phyloP scores from a whole-genome alignment of 2,888 invertebrate species.

The Podotricha telesiphe region DNA sequence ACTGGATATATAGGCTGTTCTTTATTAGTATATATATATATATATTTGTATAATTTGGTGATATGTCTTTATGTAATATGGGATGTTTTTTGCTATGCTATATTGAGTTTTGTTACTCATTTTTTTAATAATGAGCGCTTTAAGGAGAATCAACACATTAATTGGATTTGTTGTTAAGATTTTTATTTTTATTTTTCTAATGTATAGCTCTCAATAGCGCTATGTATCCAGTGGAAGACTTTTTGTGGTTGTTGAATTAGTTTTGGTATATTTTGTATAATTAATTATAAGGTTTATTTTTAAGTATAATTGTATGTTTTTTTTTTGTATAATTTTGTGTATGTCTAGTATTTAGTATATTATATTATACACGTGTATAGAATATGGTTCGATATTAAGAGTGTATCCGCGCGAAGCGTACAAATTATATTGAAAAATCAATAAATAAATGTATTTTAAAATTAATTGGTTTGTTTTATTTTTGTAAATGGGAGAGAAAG shows the following conservation, averaged over 20 bases:
- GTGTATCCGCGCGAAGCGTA: slow-evolving; percentile 48
- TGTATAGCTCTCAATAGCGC: not conserved
- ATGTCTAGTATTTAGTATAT: slow-evolving; percentile 5
- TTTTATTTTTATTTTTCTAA: no score
- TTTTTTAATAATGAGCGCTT: no score
- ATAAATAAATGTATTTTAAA: slow-evolving; percentile 49
- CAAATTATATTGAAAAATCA: slow-evolving; percentile 48
- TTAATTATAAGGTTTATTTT: slow-evolving; percentile 6
- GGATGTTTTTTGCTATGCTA: no score
- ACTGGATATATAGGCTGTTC: slow-evolving; percentile 3
- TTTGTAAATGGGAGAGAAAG: no score
- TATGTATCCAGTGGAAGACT: not conserved
- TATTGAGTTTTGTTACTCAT: no score
- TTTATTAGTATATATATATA: not conserved
- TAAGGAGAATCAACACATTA: no score
- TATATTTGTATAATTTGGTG: not conserved
- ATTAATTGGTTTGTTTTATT: slow-evolving; percentile 33
- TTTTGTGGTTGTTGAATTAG: slow-evolving; percentile 1
- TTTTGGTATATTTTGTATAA: not conserved
- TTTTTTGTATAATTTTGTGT: slow-evolving; percentile 35
- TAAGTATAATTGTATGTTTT: slow-evolving; percentile 8
- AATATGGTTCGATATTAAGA: slow-evolving; percentile 27
- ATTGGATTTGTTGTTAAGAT: no score
- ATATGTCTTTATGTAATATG: not conserved
- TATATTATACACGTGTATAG: slow-evolving; percentile 21